Base-by-base conservation (phyloP, 2,888 invertebrate species). In the Tryphoninae sp. region DNA sequence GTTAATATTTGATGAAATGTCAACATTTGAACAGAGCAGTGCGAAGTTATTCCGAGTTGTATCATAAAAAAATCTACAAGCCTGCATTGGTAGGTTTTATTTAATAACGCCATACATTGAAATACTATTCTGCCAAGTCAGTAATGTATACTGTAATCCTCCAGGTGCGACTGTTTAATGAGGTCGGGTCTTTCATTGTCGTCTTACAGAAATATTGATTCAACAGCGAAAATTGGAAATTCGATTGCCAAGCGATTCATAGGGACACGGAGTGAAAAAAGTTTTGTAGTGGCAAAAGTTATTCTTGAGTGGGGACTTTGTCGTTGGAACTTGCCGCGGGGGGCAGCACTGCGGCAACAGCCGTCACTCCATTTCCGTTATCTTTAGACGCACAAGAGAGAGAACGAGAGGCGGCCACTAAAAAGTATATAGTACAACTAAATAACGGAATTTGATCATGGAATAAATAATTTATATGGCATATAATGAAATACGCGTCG, bases 341-440 rank as follows among this genome's bases (percentile, higher is more conserved):
- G 73, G 81, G 84, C 81, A 82, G 74, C 82, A 78, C 84, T 84
- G 83, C 61, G 74, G 80, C 84, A 80, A 75, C 83, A 84, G 82
- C 83, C 82, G 83, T 85, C 84, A 85, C 82, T 85, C 84, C 85
- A 83, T 85, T 85, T 85, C 84, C 84, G 84, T 85, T 85, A 84
- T 80, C 84, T 84, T 83, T 80, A 85, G 85, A 85, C 85, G 85
- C 85, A 85, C 85, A 85, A 85, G 84, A 84, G 81, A 81, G 81
- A 83, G 77, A 83, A 83, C 80, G 74, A 78, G 80, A 76, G 69
- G 71, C 69, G 76, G 65, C 68, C 62, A 74, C 80, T 65, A 69
- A 79, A 71, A 78, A 71, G 64, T 13, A 78, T 16, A 45, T 9
- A 58, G n/a, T 16, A 42, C 19, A 58, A 80, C 16, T 77, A 53